phyloP scores from a whole-genome alignment of 2,113 vertebrate genomes.

The Bufo bufo region DNA sequence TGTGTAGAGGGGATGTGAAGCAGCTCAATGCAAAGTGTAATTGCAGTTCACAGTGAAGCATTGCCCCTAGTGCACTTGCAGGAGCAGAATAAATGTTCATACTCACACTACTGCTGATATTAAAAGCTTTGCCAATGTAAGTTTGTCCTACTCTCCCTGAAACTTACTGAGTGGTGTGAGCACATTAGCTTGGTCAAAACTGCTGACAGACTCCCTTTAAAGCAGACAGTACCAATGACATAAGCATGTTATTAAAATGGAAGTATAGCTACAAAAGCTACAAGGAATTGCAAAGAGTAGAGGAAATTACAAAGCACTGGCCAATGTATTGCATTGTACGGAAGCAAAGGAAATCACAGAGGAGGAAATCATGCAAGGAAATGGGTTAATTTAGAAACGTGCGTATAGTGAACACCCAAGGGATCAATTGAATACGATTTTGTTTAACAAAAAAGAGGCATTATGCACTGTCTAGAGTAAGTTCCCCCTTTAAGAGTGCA shows the following conservation, averaged over 20 bases:
- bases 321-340: not conserved
- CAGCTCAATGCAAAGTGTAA: too few relatives aligned
- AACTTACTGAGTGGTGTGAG: too few relatives aligned
- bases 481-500: not conserved
- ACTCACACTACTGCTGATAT: too few relatives aligned
- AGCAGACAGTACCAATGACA: not conserved
- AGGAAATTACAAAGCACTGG: not conserved
- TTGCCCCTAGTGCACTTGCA: too few relatives aligned
- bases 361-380: not conserved
- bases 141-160: too few relatives aligned
- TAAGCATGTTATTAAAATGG: not conserved
- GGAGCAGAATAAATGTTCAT: too few relatives aligned
- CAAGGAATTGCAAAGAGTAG: not conserved
- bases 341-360: slow-evolving; percentile 9
- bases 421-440: not conserved
- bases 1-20: too few relatives aligned
- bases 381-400: not conserved
- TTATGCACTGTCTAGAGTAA: not conserved
- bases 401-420: not conserved
- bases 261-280: not conserved
- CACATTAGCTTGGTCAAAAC: too few relatives aligned
- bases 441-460: not conserved
- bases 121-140: too few relatives aligned
- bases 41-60: too few relatives aligned
- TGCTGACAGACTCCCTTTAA: not conserved